Percentiles rank a stretch among this genome's conserved stretches.
phyloP scores from a whole-genome alignment of 2,797 vertebrate species.

The Artibeus jamaicensis region DNA sequence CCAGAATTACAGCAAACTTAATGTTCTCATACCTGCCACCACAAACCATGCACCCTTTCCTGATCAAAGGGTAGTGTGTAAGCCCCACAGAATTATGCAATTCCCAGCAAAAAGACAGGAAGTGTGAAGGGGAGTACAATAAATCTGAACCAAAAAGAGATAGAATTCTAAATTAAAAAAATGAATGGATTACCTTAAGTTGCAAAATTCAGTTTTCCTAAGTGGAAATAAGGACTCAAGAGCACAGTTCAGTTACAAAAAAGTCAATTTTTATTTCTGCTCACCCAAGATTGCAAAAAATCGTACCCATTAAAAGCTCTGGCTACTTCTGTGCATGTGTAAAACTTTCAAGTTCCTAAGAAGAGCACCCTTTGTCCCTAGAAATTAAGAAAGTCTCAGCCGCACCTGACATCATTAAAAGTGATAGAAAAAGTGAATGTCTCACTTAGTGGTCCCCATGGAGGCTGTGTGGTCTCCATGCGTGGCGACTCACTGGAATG shows the following conservation, averaged over 20 bases:
- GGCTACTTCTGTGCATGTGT: neutral
- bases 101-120: neutral
- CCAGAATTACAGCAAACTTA: neutral
- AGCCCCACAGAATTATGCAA: neutral
- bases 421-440: neutral
- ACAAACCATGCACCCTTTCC: neutral
- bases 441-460: neutral
- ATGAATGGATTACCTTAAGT: neutral
- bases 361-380: neutral
- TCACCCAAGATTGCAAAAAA: neutral
- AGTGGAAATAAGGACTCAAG: neutral
- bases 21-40: neutral
- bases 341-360: neutral
- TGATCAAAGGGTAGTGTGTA: too few relatives aligned
- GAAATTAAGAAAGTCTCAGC: neutral
- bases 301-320: neutral
- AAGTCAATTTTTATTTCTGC: neutral
- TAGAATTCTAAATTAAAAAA: neutral
- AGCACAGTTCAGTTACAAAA: neutral
- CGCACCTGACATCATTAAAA: neutral
- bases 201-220: neutral
- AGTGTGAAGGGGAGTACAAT: neutral
- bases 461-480: neutral
- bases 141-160: neutral
- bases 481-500: neutral